These are phyloP conservation scores for Amiota minor DNA, from an alignment of 2,888 invertebrate genomes.

Conservation along the genomic window DNA sequence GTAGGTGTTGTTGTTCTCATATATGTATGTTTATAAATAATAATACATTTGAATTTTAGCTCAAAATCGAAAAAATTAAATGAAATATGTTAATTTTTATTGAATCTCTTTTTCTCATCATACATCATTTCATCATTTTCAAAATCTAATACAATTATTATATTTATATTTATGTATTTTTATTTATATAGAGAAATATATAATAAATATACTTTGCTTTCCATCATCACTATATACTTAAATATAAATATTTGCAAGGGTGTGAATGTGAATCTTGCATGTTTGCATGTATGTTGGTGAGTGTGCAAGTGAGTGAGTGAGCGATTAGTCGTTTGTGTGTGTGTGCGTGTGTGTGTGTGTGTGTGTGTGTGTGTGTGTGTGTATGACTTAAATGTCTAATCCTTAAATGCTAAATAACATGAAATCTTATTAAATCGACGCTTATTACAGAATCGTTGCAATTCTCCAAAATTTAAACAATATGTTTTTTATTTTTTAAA, in stretches of 20 bases:
- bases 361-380: not conserved
- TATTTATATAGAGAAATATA: slow-evolving; percentile 12
- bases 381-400: slow-evolving; percentile 33
- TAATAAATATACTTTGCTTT: slow-evolving; percentile 42
- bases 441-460: slow-evolving; percentile 14
- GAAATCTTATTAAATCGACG: slow-evolving; percentile 13
- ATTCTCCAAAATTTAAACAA: too few species aligned
- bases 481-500: not conserved
- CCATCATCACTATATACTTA: slow-evolving; percentile 28
- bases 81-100: slow-evolving; percentile 20
- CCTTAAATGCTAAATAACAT: slow-evolving; percentile 23
- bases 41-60: slow-evolving; percentile 11
- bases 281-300: too few species aligned
- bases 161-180: slow-evolving; percentile 25
- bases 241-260: not conserved
- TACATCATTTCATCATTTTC: slow-evolving; percentile 21
- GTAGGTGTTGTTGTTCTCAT: not conserved
- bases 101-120: not conserved
- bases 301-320: too few species aligned
- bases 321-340: too few species aligned
- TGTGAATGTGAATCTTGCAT: too few species aligned
- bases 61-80: not conserved
- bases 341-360: too few species aligned
- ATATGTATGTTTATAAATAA: slow-evolving; percentile 36
- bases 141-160: slow-evolving; percentile 37